These are phyloP conservation scores for Rhodeus uyekii DNA, from an alignment of 2,797 vertebrate species.

Conservation along the genomic window DNA sequence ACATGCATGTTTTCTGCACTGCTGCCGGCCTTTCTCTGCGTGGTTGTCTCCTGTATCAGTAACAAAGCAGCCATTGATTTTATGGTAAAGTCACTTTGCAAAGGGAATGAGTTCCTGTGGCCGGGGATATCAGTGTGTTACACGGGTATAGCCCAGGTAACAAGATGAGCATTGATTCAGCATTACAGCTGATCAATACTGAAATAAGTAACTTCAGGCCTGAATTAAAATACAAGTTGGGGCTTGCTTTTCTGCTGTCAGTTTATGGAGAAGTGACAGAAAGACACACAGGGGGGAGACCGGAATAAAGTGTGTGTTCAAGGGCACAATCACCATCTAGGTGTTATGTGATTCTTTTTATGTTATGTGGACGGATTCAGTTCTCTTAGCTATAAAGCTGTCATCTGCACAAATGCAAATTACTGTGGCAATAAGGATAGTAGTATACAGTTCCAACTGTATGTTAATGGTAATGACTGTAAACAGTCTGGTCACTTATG, in stretches of 20 bases:
- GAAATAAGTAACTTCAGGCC: conserved; percentile 98
- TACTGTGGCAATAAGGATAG: background rate
- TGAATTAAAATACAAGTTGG: conserved; percentile 95
- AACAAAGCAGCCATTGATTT: conserved; percentile 93
- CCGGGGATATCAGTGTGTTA: conserved; percentile 96
- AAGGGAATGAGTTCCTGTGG: conserved; percentile 94
- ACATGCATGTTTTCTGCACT: conserved; percentile 8
- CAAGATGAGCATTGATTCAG: conserved; percentile 99
- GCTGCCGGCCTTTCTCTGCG: conserved; percentile 71
- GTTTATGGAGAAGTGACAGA: conserved; percentile 84
- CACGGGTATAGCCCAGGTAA: conserved; percentile 96
- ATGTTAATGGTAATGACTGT: conserved; percentile 4
- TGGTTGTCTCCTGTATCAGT: conserved; percentile 84
- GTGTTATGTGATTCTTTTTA: background rate
- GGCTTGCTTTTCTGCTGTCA: conserved; percentile 83
- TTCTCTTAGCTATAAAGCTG: background rate
- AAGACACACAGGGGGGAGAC: conserved; percentile 4
- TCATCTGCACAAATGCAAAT: background rate
- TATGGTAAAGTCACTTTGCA: conserved; percentile 97
- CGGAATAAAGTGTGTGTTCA: conserved; percentile 48
- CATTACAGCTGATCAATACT: conserved; percentile 99
- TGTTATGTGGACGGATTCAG: background rate
- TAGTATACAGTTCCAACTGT: background rate
- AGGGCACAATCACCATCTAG: conserved; percentile 13
- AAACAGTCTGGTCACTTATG: background rate